Evolutionary conservation across 2,888 invertebrate genomes (phyloP).

Genomic region (Pinctada fucata): DNA sequence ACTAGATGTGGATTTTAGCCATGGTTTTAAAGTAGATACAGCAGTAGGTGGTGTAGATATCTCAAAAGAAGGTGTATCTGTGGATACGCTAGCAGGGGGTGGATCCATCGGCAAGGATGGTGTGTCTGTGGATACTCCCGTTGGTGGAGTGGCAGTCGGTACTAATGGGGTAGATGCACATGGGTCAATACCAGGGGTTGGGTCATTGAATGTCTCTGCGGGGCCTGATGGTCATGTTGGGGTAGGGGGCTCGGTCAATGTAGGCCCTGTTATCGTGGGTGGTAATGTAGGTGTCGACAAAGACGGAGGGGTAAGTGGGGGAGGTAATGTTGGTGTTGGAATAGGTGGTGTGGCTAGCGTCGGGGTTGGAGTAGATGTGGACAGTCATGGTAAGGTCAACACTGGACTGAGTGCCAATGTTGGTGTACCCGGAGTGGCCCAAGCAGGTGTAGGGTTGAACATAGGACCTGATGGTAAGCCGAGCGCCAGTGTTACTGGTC

Average conservation of each 20-base stretch:
- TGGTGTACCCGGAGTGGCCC: slow-evolving; percentile 5
- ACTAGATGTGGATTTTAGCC: slow-evolving; percentile 7
- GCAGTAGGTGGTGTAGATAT: slow-evolving; percentile 16
- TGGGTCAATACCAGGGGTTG: slow-evolving; percentile 17
- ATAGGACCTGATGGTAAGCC: slow-evolving; percentile 40
- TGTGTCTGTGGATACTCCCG: slow-evolving; percentile 9
- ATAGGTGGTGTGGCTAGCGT: slow-evolving; percentile 39
- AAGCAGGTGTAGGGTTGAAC: slow-evolving; percentile 19
- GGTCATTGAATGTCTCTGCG: neutral
- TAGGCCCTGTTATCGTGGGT: slow-evolving; percentile 47
- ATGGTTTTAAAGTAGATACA: slow-evolving; percentile 14
- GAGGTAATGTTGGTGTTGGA: slow-evolving; percentile 43
- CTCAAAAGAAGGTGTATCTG: slow-evolving; percentile 10
- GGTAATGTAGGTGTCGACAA: slow-evolving; percentile 45
- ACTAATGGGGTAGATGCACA: slow-evolving; percentile 14
- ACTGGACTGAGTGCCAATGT: slow-evolving; percentile 35
- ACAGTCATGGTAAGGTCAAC: slow-evolving; percentile 38
- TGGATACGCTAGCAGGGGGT: slow-evolving; percentile 27
- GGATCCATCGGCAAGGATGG: slow-evolving; percentile 19
- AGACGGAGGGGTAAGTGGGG: slow-evolving; percentile 42
- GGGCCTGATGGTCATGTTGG: slow-evolving; percentile 21
- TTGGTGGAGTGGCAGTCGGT: slow-evolving; percentile 13
- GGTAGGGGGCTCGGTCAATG: slow-evolving; percentile 33
- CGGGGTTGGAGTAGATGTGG: slow-evolving; percentile 37
- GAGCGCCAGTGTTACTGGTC: slow-evolving; percentile 32